These are phyloP conservation scores for Sinotaia quadrata DNA, from an alignment of 2,888 invertebrate genomes.

Conservation along the genomic window DNA sequence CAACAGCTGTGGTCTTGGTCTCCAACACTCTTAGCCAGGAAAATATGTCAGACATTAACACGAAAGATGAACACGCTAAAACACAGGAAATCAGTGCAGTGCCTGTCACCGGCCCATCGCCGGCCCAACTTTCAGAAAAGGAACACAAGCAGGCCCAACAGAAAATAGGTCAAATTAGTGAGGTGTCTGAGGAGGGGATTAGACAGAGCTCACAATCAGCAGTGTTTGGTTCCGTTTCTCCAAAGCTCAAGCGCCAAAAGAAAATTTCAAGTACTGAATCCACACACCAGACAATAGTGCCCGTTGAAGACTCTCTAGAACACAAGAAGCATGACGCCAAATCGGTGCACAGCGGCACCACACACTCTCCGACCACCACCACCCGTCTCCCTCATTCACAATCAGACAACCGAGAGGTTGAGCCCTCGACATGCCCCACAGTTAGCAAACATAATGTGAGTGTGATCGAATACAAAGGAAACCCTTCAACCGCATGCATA, in stretches of 20 bases:
- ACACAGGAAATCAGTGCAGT: too few relatives aligned
- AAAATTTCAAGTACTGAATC: conserved; percentile 7
- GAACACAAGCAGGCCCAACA: too few relatives aligned
- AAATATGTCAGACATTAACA: background rate
- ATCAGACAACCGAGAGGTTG: background rate
- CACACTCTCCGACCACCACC: conserved; percentile 7
- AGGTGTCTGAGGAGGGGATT: conserved; percentile 18
- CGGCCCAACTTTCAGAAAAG: background rate
- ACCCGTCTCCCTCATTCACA: background rate
- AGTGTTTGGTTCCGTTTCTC: conserved; percentile 39
- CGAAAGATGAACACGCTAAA: background rate
- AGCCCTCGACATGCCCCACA: background rate
- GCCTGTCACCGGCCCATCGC: background rate
- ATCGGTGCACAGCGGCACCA: background rate
- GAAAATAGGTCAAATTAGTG: background rate
- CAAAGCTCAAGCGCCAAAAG: conserved; percentile 34
- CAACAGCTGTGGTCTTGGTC: conserved; percentile 17
- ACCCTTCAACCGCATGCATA: background rate
- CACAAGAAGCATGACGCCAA: background rate
- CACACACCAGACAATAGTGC: too few relatives aligned
- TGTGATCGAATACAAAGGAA: conserved; percentile 7
- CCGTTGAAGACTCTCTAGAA: conserved; percentile 17
- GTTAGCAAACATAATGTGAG: background rate
- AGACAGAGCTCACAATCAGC: conserved; percentile 25
- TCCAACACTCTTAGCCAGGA: background rate